These are phyloP conservation scores for Ammospiza caudacuta DNA, from an alignment of 2,113 vertebrate genomes.

Conservation along the genomic window DNA sequence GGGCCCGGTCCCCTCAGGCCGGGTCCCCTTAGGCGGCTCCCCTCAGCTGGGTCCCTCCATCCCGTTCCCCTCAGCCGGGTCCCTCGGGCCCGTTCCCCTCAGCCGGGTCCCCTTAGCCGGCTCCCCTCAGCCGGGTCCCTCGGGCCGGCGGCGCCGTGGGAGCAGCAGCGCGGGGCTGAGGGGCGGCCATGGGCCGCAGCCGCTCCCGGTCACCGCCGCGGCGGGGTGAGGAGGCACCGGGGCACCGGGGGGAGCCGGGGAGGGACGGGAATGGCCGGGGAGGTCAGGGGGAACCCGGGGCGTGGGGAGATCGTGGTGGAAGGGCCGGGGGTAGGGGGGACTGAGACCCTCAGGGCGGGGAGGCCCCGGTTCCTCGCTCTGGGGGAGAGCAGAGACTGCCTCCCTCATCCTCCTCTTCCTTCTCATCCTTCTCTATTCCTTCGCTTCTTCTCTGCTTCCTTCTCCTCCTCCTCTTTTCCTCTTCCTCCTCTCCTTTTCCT, in stretches of 20 bases:
- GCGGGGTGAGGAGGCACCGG: not conserved
- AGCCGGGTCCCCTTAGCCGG: too few species aligned
- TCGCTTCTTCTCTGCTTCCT: too few species aligned
- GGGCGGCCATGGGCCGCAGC: slow-evolving; percentile 16
- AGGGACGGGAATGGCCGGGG: not conserved
- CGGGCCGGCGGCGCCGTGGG: not conserved
- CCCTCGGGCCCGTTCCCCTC: not conserved
- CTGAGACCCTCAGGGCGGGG: not conserved
- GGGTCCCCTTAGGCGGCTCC: too few species aligned
- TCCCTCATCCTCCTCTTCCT: not conserved
- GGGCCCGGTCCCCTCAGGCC: not conserved
- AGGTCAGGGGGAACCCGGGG: not conserved
- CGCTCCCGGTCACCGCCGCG: slow-evolving; percentile 34
- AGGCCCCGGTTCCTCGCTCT: not conserved
- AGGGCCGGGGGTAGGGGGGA: not conserved
- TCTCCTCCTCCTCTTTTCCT: not conserved
- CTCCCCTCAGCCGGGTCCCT: too few species aligned
- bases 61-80: too few species aligned
- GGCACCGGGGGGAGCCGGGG: too few species aligned
- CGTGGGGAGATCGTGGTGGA: not conserved
- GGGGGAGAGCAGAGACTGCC: not conserved
- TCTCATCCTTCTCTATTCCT: not conserved
- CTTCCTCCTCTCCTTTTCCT: too few species aligned
- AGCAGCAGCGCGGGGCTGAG: not conserved
- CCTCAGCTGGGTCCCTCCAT: too few species aligned